These are phyloP conservation scores for Neosilurus hyrtlii DNA, from an alignment of 2,797 vertebrate species.

Conservation along the genomic window DNA sequence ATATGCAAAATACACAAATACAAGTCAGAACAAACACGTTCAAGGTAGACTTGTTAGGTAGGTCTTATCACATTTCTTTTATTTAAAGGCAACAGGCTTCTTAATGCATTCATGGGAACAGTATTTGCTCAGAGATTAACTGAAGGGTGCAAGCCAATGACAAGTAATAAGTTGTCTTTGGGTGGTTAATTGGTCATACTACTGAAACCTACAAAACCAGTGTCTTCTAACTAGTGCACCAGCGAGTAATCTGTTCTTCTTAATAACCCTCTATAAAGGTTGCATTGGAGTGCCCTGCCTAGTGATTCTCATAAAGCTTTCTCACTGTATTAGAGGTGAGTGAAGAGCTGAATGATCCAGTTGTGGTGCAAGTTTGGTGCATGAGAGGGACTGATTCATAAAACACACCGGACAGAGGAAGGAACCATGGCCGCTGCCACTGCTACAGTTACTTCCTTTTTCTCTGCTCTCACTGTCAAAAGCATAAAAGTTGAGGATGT, in stretches of 20 bases:
- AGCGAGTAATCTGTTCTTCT: neutral
- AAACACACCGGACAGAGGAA: constrained; percentile 44
- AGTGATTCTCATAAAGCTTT: constrained; percentile 7
- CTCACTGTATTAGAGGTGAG: constrained; percentile 4
- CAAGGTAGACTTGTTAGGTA: constrained; percentile 51
- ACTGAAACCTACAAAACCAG: neutral
- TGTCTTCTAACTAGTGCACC: neutral
- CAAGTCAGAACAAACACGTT: constrained; percentile 40
- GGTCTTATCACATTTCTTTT: constrained; percentile 32
- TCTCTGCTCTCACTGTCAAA: constrained; percentile 41
- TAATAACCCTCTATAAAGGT: neutral
- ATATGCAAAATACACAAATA: constrained; percentile 6
- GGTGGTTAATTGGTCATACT: neutral
- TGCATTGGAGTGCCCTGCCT: neutral
- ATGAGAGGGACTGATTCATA: constrained; percentile 42
- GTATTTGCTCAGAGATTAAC: constrained; percentile 12
- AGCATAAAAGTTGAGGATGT: constrained; percentile 28
- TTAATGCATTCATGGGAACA: neutral
- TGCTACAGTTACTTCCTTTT: constrained; percentile 38
- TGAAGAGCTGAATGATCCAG: constrained; percentile 8
- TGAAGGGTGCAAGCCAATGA: neutral
- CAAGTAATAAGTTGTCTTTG: neutral
- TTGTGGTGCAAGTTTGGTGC: constrained; percentile 19
- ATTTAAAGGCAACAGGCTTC: constrained; percentile 29
- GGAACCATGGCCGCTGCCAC: constrained; percentile 42